These are phyloP conservation scores for Tenodera sinensis DNA, from an alignment of 2,888 invertebrate species.

Conservation along the genomic window DNA sequence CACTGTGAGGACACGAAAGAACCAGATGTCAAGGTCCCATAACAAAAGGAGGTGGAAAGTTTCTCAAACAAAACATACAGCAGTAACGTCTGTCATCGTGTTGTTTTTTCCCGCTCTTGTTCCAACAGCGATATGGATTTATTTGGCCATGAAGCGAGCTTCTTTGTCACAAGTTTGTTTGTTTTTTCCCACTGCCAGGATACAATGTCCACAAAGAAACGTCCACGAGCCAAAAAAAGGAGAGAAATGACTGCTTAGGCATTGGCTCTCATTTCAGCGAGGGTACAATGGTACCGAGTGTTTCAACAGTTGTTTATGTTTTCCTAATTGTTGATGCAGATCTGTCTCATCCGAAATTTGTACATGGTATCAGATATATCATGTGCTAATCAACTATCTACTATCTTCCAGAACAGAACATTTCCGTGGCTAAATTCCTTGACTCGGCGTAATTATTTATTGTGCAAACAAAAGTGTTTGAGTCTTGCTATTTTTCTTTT, in stretches of 20 bases:
- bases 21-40: not conserved
- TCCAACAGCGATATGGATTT: not conserved
- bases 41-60: not conserved
- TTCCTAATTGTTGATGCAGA: no score
- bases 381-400: no score
- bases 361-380: no score
- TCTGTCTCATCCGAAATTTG: no score
- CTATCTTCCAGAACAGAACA: no score
- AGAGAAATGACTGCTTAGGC: not conserved
- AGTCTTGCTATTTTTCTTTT: no score
- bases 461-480: no score
- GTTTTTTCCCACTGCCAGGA: not conserved
- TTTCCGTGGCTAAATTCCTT: no score
- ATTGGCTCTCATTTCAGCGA: not conserved
- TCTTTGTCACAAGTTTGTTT: not conserved
- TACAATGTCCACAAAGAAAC: not conserved
- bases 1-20: not conserved
- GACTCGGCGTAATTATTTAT: no score
- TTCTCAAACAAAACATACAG: not conserved
- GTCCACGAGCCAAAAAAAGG: not conserved
- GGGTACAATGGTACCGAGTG: no score
- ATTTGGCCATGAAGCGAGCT: not conserved
- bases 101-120: not conserved
- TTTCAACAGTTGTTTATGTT: no score
- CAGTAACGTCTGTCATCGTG: not conserved